These are phyloP conservation scores for Epirrita christyi DNA, from an alignment of 2,888 invertebrate genomes.

Conservation along the genomic window DNA sequence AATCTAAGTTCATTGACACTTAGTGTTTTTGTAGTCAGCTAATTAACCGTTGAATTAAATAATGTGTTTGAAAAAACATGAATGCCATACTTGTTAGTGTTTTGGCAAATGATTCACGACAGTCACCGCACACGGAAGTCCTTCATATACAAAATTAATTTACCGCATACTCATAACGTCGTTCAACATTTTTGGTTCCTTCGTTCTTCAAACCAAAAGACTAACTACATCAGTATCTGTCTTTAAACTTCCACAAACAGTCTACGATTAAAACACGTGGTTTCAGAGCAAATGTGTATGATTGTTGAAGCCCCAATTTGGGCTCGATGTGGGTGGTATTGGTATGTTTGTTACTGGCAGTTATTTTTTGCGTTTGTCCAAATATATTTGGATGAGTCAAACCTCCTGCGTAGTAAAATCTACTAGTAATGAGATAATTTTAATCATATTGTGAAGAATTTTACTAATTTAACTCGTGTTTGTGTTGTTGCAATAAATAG, in stretches of 20 bases:
- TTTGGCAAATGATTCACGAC: slow-evolving; percentile 21
- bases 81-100: slow-evolving; percentile 23
- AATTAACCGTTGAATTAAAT: slow-evolving; percentile 2
- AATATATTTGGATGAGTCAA: slow-evolving; percentile 65
- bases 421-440: slow-evolving; percentile 11
- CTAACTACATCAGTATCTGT: no score
- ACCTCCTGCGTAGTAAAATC: slow-evolving; percentile 69
- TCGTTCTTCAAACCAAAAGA: no score
- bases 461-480: background rate
- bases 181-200: background rate
- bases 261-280: slow-evolving; percentile 44
- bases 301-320: slow-evolving; percentile 58
- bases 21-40: slow-evolving; percentile 13
- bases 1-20: slow-evolving; percentile 24
- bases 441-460: slow-evolving; percentile 1
- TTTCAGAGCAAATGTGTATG: slow-evolving; percentile 46
- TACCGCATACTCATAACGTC: background rate
- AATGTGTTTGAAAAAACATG: slow-evolving; percentile 14
- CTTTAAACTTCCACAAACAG: slow-evolving; percentile 51
- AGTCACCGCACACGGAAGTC: slow-evolving; percentile 33
- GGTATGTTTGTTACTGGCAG: slow-evolving; percentile 40
- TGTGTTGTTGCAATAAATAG: background rate
- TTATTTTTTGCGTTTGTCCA: slow-evolving; percentile 56
- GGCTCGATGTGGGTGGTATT: slow-evolving; percentile 69
- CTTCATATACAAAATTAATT: slow-evolving; percentile 5